Conservation (phyloP, 1,140 invertebrate species). For the Temnothorax nylanderi region DNA sequence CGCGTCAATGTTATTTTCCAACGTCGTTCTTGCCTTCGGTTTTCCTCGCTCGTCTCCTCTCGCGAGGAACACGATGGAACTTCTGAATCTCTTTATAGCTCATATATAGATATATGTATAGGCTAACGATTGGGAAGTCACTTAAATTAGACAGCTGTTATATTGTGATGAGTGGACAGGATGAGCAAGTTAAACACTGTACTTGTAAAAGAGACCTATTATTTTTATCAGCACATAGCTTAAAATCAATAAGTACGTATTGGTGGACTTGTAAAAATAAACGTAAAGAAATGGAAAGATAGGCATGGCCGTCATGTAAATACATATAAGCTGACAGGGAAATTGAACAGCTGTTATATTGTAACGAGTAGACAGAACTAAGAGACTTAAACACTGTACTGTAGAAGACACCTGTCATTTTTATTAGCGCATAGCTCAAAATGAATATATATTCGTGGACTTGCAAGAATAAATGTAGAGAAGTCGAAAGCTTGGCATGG, state of each 20-base stretch:
- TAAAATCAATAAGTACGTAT: background rate
- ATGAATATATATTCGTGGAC: background rate
- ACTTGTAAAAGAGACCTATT: background rate
- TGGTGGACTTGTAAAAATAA: background rate
- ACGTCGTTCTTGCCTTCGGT: constrained; percentile 87
- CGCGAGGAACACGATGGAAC: background rate
- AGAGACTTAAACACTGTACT: background rate
- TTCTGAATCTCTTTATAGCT: background rate
- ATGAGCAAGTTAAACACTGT: background rate
- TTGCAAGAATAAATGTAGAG: background rate
- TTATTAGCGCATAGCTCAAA: background rate
- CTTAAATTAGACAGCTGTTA: no score
- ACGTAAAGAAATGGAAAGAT: background rate
- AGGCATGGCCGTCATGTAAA: background rate
- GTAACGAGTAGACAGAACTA: background rate
- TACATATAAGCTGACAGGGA: no score
- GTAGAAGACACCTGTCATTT: background rate
- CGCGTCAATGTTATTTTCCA: constrained; percentile 64
- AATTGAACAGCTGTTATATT: background rate
- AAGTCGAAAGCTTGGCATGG: background rate
- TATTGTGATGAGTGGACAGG: no score
- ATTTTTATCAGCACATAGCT: background rate
- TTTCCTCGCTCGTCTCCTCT: background rate
- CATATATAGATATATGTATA: background rate
- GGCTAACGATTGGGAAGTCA: background rate